phyloP scores from a whole-genome alignment of 1,140 invertebrate species.

The Dreissena polymorpha region DNA sequence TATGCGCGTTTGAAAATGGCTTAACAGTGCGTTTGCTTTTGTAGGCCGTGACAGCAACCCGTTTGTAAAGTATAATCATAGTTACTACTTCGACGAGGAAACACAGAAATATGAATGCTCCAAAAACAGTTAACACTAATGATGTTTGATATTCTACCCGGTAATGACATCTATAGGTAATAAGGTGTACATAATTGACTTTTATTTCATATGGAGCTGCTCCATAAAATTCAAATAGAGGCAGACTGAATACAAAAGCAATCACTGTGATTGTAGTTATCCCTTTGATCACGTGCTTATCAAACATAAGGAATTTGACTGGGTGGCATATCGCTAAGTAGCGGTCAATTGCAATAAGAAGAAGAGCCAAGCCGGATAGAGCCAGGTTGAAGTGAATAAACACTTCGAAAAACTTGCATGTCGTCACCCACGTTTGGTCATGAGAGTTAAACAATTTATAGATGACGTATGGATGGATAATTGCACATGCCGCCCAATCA shows the following conservation, averaged over 20 bases:
- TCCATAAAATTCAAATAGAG: constrained; percentile 55
- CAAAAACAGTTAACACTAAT: constrained; percentile 16
- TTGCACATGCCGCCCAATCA: constrained; percentile 42
- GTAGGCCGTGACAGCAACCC: constrained; percentile 51
- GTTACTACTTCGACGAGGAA: constrained; percentile 15
- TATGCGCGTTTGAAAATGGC: constrained; percentile 29
- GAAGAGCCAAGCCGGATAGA: constrained; percentile 25
- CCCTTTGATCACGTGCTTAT: constrained; percentile 14
- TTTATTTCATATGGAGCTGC: constrained; percentile 1
- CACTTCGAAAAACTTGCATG: constrained; percentile 55
- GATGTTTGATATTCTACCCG: constrained; percentile 27
- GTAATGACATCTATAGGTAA: constrained; percentile 40
- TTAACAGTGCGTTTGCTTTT: background rate
- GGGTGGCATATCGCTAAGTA: constrained; percentile 51
- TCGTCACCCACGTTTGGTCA: constrained; percentile 37
- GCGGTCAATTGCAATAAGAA: constrained; percentile 49
- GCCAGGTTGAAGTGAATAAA: constrained; percentile 35
- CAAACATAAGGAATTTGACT: constrained; percentile 41
- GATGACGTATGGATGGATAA: constrained; percentile 54
- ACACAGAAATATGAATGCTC: constrained; percentile 15
- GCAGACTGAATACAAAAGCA: constrained; percentile 15
- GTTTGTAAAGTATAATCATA: constrained; percentile 33
- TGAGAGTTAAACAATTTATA: constrained; percentile 48
- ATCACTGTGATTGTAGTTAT: constrained; percentile 15
- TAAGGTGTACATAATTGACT: background rate